Conservation (phyloP, 2,797 vertebrate species). For the Mus spretus region DNA sequence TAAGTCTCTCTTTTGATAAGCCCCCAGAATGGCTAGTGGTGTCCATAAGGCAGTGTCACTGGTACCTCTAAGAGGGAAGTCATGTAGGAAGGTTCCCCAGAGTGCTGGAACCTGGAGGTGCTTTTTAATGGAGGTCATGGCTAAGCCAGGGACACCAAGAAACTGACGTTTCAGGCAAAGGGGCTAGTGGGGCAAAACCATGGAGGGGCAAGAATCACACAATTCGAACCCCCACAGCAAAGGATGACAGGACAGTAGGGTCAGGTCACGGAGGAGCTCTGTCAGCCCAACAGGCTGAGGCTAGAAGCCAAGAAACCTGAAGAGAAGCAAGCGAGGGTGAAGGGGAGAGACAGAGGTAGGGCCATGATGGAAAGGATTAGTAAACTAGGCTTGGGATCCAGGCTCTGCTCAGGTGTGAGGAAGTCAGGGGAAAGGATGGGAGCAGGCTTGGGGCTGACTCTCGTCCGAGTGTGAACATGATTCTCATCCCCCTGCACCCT, state of each 20-base stretch:
- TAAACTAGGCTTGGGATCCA: neutral
- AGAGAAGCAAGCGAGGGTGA: neutral
- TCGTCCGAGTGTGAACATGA: neutral
- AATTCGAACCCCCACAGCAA: neutral
- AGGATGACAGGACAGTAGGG: neutral
- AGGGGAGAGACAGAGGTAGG: neutral
- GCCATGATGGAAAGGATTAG: neutral
- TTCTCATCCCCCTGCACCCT: neutral
- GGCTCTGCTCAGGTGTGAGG: neutral
- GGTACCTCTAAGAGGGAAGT: neutral
- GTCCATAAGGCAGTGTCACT: neutral
- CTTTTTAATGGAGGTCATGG: neutral
- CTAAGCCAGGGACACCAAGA: constrained; percentile 3
- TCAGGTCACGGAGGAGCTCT: neutral
- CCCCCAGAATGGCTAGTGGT: neutral
- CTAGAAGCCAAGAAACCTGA: neutral
- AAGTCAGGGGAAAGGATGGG: neutral
- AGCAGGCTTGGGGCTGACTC: neutral
- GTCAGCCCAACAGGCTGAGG: neutral
- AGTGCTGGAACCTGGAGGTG: neutral
- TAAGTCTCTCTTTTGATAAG: neutral
- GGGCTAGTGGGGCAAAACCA: neutral
- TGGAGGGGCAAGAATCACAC: neutral
- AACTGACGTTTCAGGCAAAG: neutral
- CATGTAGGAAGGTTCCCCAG: neutral